These are phyloP conservation scores for Drosophila obscura DNA, from an alignment of 1,140 invertebrate genomes.

Conservation along the genomic window DNA sequence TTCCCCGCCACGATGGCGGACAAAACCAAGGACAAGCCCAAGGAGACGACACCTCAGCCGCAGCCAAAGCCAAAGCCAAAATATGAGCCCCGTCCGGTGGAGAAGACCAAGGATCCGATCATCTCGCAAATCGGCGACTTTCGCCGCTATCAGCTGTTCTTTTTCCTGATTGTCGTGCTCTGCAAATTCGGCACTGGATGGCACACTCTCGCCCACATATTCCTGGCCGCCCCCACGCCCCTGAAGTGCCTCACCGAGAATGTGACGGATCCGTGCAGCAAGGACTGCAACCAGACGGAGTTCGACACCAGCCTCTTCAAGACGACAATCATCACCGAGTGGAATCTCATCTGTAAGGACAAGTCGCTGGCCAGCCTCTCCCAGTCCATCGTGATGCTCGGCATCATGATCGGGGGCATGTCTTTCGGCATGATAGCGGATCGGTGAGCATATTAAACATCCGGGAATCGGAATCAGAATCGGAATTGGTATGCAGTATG, in stretches of 20 bases:
- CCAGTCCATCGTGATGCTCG: conserved; percentile 90
- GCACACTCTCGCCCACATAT: conserved; percentile 88
- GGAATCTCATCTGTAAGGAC: conserved; percentile 88
- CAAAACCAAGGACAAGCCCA: neutral
- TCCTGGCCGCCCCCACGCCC: conserved; percentile 86
- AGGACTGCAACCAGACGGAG: conserved; percentile 85
- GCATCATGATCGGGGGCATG: conserved; percentile 89
- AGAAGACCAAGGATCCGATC: conserved; percentile 54
- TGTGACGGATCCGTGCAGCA: conserved; percentile 80
- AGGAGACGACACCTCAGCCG: neutral
- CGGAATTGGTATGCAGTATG: no score
- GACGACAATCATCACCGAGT: conserved; percentile 90
- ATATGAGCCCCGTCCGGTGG: conserved; percentile 17
- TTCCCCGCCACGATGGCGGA: no score
- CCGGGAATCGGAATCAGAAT: neutral
- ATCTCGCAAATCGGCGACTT: conserved; percentile 86
- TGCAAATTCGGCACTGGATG: conserved; percentile 90
- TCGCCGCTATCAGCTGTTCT: conserved; percentile 89
- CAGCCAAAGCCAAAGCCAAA: neutral
- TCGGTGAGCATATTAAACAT: conserved; percentile 84
- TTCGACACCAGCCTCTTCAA: conserved; percentile 88
- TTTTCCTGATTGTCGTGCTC: conserved; percentile 87
- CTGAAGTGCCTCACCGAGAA: conserved; percentile 83
- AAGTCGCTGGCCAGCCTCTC: conserved; percentile 88
- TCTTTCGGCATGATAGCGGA: conserved; percentile 90